Percentiles rank a stretch among this genome's conserved stretches.
phyloP scores from a whole-genome alignment of 2,888 invertebrate genomes.

The Malthinus flaveolus region DNA sequence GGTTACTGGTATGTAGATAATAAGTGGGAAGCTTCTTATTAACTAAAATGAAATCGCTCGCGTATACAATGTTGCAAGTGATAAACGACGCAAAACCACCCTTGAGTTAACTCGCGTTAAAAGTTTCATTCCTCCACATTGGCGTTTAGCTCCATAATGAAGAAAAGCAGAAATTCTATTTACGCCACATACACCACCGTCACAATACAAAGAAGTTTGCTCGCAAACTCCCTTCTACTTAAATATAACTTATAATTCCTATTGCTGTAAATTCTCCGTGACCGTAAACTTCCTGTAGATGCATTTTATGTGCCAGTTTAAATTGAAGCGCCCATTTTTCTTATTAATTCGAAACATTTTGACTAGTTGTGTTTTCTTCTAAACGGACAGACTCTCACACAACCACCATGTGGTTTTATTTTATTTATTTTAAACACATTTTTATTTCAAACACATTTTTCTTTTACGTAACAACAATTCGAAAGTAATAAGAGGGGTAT shows the following conservation, averaged over 20 bases:
- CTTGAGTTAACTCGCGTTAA: constrained; percentile 19
- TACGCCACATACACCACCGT: constrained; percentile 15
- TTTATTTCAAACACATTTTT: too few relatives aligned
- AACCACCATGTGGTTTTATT: constrained; percentile 8
- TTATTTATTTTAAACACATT: constrained; percentile 9
- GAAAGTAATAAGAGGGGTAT: not conserved
- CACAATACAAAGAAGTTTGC: constrained; percentile 27
- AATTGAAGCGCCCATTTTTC: constrained; percentile 46
- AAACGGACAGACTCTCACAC: not conserved
- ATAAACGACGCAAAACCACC: constrained; percentile 32
- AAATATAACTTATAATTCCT: constrained; percentile 42
- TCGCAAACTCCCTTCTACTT: constrained; percentile 36
- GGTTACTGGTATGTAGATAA: too few relatives aligned
- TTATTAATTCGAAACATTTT: constrained; percentile 49
- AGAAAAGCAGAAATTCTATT: constrained; percentile 32
- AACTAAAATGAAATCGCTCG: constrained; percentile 11
- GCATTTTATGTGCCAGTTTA: constrained; percentile 39
- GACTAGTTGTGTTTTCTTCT: constrained; percentile 19
- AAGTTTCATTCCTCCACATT: constrained; percentile 19
- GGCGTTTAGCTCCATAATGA: constrained; percentile 8
- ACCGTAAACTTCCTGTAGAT: constrained; percentile 44
- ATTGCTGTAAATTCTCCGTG: constrained; percentile 45
- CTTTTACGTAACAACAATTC: not conserved
- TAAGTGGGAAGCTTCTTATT: not conserved
- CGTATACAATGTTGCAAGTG: constrained; percentile 25